Evolutionary conservation across 2,797 vertebrate genomes (phyloP).

Genomic region (Astyanax mexicanus): DNA sequence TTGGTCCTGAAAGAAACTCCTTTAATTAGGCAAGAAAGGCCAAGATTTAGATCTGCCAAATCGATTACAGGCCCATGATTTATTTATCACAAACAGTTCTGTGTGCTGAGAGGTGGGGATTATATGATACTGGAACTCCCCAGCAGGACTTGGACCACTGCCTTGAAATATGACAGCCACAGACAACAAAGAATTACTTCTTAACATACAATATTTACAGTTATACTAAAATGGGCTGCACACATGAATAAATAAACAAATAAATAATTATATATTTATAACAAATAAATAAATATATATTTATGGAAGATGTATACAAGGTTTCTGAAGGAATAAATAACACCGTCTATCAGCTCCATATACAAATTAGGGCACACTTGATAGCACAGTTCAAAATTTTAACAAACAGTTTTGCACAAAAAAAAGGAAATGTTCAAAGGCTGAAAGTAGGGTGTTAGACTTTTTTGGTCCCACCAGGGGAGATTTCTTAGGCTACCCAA

Average conservation of each 20-base stretch:
- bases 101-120: background rate
- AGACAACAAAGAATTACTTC: background rate
- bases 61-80: background rate
- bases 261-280: too few species aligned
- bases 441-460: too few species aligned
- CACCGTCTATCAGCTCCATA: too few species aligned
- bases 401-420: too few species aligned
- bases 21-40: constrained; percentile 2
- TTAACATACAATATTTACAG: background rate
- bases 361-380: too few species aligned
- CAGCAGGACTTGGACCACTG: constrained; percentile 9
- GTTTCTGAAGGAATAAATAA: background rate
- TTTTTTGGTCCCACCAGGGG: too few species aligned
- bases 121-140: constrained; percentile 10
- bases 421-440: too few species aligned
- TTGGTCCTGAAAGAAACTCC: background rate
- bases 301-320: too few species aligned
- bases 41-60: background rate
- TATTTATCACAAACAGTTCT: constrained; percentile 20
- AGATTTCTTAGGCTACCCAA: too few species aligned
- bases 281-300: too few species aligned
- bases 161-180: background rate
- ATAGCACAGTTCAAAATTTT: too few species aligned
- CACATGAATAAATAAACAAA: background rate
- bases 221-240: background rate